Evolutionary conservation across 2,888 invertebrate species (phyloP).

Genomic region (Cerastis rubricosa): DNA sequence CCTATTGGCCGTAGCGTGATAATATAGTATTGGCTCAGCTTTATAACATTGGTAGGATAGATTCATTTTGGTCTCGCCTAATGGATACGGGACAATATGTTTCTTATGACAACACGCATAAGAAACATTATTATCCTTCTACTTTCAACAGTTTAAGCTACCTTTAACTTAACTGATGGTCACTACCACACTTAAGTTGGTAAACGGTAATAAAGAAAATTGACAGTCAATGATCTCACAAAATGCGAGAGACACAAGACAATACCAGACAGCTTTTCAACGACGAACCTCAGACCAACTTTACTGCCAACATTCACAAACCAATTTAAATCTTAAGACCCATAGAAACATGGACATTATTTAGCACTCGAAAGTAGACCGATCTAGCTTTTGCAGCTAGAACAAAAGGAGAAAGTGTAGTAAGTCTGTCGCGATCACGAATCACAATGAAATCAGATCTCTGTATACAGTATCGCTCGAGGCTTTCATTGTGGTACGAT

Average conservation of each 20-base stretch:
- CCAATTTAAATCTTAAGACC: conserved; percentile 19
- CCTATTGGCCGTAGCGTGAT: too few species aligned
- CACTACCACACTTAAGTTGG: too few species aligned
- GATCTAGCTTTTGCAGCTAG: conserved; percentile 37
- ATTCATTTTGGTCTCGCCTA: not conserved
- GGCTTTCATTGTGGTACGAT: conserved; percentile 36
- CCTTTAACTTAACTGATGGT: not conserved
- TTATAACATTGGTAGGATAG: too few species aligned
- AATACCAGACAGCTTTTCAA: not conserved
- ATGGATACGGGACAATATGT: not conserved
- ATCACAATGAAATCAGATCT: conserved; percentile 45
- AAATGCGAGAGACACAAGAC: not conserved
- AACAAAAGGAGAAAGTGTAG: conserved; percentile 46
- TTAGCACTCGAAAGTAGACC: conserved; percentile 47
- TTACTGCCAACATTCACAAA: conserved; percentile 5
- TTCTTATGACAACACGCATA: too few species aligned
- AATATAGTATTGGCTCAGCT: too few species aligned
- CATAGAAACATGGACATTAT: conserved; percentile 39
- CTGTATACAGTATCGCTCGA: conserved; percentile 1
- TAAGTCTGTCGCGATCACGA: not conserved
- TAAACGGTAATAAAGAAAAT: not conserved
- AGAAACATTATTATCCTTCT: too few species aligned
- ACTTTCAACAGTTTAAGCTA: not conserved
- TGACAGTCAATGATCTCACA: not conserved
- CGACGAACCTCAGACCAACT: not conserved